Base-by-base conservation (phyloP, 1,140 invertebrate species). In the Neodiprion lecontei region DNA sequence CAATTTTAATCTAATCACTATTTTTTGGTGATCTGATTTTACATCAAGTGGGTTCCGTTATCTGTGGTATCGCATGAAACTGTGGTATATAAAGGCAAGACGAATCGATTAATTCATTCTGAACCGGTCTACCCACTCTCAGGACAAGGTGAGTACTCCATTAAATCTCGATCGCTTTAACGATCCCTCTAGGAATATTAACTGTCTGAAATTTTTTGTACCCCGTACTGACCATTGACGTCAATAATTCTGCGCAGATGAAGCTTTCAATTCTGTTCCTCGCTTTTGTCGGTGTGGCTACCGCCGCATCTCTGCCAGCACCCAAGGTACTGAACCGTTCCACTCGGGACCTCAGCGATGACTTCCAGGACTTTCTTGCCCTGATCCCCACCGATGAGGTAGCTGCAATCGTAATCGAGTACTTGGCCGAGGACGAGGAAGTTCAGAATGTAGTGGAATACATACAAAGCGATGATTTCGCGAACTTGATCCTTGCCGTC, bases 361-460 rank as follows among this genome's bases (percentile, higher is more conserved):
- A 80, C 23, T 28, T 81, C 3, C 28, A 76, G 9, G 80, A 82
- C 50, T 80, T 84, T 17, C 5, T 72, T 9, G 61, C 74, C 0
- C 47, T 85, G 0, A 7, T 84, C 1, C 79, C 81, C 0, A 12
- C 17, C 0, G 72, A 77, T 0, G 69, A 80, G 73, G 73, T 84
- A 0, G 47, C 72, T n/a, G 23, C 66, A 0, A 67, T 85, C 7
- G 71, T 80, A 9, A 72, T 74, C 9, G 72, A 81, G 49, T 84
- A 84, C 66, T 21, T 83, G 10, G 23, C 10, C 9, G 67, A 76
- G 0, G 83, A 85, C 70, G 48, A 49, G 11, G 79, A 85, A 72
- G 79, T 82, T 68, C 77, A 77, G 17, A 75, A 74, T 14, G 74
- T 72, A 9, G 17, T 80, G 1, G 74, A 75, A 48, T 83, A 78